A percentile compares a stretch with the other conserved stretches of the same genome.
Evolutionary conservation across 2,113 vertebrate species (phyloP).

Genomic region (Sebastes schlegelii): DNA sequence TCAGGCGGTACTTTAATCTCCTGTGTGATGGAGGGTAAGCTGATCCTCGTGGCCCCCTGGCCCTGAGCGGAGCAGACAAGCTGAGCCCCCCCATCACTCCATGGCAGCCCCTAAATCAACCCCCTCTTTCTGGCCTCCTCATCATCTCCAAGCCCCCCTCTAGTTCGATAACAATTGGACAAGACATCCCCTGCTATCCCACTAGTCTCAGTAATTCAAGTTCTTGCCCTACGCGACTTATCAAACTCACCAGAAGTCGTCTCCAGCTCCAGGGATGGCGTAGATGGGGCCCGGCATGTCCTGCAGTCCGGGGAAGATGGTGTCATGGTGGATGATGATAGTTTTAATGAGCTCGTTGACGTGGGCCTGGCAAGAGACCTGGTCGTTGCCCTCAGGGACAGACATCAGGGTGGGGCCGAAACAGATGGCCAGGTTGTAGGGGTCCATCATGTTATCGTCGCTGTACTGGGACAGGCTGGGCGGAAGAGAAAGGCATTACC

Average conservation of each 20-base stretch:
- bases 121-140: background rate
- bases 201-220: slow-evolving; percentile 3
- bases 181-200: background rate
- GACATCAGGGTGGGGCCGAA: slow-evolving; percentile 98
- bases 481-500: slow-evolving; percentile 23
- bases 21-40: slow-evolving; percentile 68
- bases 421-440: slow-evolving; percentile 99
- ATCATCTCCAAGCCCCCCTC: slow-evolving; percentile 7
- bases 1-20: slow-evolving; percentile 68
- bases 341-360: slow-evolving; percentile 99
- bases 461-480: slow-evolving; percentile 97
- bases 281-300: slow-evolving; percentile 94
- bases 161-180: slow-evolving; percentile 2
- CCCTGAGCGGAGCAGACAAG: slow-evolving; percentile 39
- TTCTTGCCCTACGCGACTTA: background rate
- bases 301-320: slow-evolving; percentile 90
- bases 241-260: slow-evolving; percentile 92
- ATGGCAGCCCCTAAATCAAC: slow-evolving; percentile 49
- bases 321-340: slow-evolving; percentile 97
- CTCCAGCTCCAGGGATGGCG: slow-evolving; percentile 86
- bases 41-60: slow-evolving; percentile 64
- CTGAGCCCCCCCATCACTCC: slow-evolving; percentile 31
- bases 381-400: slow-evolving; percentile 95
- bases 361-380: slow-evolving; percentile 98
- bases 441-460: slow-evolving; percentile 99